These are phyloP conservation scores for Alligator sinensis DNA, from an alignment of 2,113 vertebrate genomes.

Conservation along the genomic window DNA sequence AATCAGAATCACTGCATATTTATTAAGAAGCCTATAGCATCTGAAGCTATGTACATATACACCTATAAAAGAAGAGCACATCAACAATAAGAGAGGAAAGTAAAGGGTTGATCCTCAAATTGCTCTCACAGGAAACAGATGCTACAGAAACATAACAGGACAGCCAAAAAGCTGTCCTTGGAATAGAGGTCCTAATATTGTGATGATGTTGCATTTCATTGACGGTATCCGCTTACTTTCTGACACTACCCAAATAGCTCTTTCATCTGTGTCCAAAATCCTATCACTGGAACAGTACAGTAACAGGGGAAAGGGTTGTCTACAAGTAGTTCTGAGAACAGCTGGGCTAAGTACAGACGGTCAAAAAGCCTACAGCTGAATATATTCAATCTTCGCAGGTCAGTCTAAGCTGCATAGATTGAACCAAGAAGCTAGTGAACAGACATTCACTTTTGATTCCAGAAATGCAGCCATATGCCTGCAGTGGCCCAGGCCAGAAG, in stretches of 20 bases:
- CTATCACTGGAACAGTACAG: not conserved
- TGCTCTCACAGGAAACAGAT: slow-evolving; percentile 10
- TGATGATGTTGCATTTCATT: not conserved
- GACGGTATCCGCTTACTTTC: not conserved
- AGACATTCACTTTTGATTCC: too few species aligned
- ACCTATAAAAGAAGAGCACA: not conserved
- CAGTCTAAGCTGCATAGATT: too few species aligned
- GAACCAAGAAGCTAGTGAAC: too few species aligned
- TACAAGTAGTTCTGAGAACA: not conserved
- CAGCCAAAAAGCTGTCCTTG: not conserved
- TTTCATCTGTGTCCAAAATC: too few species aligned
- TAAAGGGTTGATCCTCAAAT: not conserved
- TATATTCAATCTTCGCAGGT: too few species aligned
- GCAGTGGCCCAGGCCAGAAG: too few species aligned
- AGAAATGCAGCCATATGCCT: too few species aligned
- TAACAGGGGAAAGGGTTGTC: not conserved
- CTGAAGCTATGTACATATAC: not conserved
- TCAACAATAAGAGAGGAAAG: not conserved
- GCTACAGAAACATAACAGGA: not conserved
- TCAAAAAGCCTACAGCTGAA: too few species aligned
- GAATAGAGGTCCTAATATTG: not conserved
- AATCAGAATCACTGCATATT: not conserved
- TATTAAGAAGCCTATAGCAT: not conserved
- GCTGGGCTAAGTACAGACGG: not conserved
- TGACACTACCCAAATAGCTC: not conserved